Percentiles rank a stretch among this genome's conserved stretches.
These are phyloP conservation scores for Drosophila trapezifrons DNA, from an alignment of 1,140 invertebrate genomes.

Conservation along the genomic window DNA sequence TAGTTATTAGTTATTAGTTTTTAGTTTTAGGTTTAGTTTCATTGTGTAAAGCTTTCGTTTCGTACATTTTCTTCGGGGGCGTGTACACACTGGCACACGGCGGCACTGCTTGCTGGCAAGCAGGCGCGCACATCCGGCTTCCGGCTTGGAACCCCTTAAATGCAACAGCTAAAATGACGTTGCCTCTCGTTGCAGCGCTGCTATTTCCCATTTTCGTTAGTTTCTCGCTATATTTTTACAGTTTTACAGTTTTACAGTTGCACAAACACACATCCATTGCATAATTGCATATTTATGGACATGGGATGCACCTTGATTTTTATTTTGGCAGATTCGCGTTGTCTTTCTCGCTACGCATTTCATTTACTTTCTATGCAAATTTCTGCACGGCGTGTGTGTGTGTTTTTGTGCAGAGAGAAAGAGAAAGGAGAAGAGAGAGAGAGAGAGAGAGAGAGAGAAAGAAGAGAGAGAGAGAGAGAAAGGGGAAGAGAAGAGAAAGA, in stretches of 20 bases:
- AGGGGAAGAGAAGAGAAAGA: slow-evolving; percentile 39
- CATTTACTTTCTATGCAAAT: slow-evolving; percentile 66
- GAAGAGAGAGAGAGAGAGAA: slow-evolving; percentile 21
- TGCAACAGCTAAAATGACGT: slow-evolving; percentile 24
- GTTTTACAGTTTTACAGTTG: slow-evolving; percentile 10
- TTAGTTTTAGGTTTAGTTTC: slow-evolving; percentile 43
- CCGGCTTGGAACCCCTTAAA: slow-evolving; percentile 23
- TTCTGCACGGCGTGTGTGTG: slow-evolving; percentile 37
- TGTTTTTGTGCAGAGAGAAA: slow-evolving; percentile 17
- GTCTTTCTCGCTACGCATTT: slow-evolving; percentile 57
- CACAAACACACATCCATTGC: slow-evolving; percentile 35
- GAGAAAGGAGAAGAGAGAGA: slow-evolving; percentile 24
- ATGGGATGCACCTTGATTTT: slow-evolving; percentile 24
- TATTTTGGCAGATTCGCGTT: slow-evolving; percentile 58
- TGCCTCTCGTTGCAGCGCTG: background rate
- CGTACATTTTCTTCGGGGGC: slow-evolving; percentile 30
- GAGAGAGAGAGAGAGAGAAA: slow-evolving; percentile 27
- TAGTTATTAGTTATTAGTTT: slow-evolving; percentile 17
- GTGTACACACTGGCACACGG: background rate
- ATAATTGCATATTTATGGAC: slow-evolving; percentile 67
- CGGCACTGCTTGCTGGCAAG: background rate
- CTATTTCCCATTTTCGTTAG: background rate
- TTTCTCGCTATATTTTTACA: background rate
- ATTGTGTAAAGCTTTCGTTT: slow-evolving; percentile 56
- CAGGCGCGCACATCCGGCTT: background rate